Evolutionary conservation across 2,113 vertebrate species (phyloP).

Genomic region (Myiozetetes cayanensis): DNA sequence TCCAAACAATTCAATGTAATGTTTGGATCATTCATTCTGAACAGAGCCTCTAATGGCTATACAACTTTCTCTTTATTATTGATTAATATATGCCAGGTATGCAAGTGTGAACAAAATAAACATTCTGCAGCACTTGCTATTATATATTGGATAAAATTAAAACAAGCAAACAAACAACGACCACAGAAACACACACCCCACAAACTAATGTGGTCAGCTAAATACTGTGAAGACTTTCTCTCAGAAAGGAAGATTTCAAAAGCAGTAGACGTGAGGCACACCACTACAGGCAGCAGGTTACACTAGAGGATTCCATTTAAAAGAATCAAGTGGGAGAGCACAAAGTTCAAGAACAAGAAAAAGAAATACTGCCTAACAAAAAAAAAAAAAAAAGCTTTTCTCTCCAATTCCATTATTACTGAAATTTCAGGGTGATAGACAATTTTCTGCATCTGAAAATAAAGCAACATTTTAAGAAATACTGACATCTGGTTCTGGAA

Average conservation of each 20-base stretch:
- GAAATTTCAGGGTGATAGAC: neutral
- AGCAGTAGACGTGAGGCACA: neutral
- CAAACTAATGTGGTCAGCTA: neutral
- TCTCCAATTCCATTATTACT: neutral
- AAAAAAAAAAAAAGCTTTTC: neutral
- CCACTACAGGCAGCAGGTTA: neutral
- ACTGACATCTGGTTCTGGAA: neutral
- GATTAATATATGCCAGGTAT: neutral
- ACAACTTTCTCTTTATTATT: neutral
- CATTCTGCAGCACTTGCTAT: neutral
- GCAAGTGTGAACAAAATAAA: neutral
- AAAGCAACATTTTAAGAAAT: constrained; percentile 17
- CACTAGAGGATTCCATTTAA: neutral
- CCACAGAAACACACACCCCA: neutral
- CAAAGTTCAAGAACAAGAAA: neutral
- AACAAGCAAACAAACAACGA: neutral
- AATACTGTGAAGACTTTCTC: neutral
- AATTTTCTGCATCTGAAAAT: constrained; percentile 12
- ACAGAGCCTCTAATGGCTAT: neutral
- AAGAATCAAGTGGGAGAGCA: neutral
- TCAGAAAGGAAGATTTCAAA: neutral
- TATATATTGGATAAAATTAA: neutral
- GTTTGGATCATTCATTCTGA: neutral
- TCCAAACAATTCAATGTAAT: neutral
- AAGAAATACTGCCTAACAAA: neutral